These are phyloP conservation scores for Scaptomyza tumidula DNA, from an alignment of 2,888 invertebrate species.

Conservation along the genomic window DNA sequence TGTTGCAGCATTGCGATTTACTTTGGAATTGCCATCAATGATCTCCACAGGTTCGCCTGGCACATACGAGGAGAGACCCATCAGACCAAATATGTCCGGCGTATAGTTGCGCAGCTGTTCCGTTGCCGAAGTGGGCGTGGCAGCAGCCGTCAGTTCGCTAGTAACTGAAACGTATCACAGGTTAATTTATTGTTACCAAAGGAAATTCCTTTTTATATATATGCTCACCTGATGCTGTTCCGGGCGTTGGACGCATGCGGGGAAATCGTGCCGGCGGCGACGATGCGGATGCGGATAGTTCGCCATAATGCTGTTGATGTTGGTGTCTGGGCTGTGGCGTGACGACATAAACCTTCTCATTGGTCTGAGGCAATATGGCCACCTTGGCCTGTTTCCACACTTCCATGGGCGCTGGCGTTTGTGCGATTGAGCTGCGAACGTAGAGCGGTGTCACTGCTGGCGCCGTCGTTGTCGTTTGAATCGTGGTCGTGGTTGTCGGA, in stretches of 20 bases:
- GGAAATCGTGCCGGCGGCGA: conserved; percentile 83
- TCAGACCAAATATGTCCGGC: conserved; percentile 85
- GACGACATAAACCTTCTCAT: conserved; percentile 93
- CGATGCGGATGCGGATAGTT: conserved; percentile 45
- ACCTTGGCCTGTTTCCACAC: conserved; percentile 89
- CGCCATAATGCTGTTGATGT: conserved; percentile 30
- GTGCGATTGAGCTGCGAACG: conserved; percentile 44
- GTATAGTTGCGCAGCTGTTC: conserved; percentile 68
- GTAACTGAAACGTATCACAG: too few species aligned
- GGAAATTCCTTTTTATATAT: too few species aligned
- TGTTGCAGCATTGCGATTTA: conserved; percentile 81
- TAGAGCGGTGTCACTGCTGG: conserved; percentile 75
- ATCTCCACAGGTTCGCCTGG: conserved; percentile 86
- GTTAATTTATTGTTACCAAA: too few species aligned
- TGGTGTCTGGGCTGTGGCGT: conserved; percentile 88
- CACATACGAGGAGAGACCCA: conserved; percentile 85
- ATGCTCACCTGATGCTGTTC: conserved; percentile 74
- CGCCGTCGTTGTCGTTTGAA: conserved; percentile 82
- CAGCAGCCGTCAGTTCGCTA: conserved; percentile 25
- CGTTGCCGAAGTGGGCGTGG: conserved; percentile 59
- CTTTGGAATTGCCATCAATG: conserved; percentile 88
- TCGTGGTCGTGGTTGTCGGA: conserved; percentile 67
- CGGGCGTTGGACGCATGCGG: conserved; percentile 86
- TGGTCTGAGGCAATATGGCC: conserved; percentile 90
- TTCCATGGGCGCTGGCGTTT: conserved; percentile 67